A percentile compares a stretch with the other conserved stretches of the same genome.
Conservation (phyloP, 2,113 vertebrate genomes). For the Clinocottus analis region DNA sequence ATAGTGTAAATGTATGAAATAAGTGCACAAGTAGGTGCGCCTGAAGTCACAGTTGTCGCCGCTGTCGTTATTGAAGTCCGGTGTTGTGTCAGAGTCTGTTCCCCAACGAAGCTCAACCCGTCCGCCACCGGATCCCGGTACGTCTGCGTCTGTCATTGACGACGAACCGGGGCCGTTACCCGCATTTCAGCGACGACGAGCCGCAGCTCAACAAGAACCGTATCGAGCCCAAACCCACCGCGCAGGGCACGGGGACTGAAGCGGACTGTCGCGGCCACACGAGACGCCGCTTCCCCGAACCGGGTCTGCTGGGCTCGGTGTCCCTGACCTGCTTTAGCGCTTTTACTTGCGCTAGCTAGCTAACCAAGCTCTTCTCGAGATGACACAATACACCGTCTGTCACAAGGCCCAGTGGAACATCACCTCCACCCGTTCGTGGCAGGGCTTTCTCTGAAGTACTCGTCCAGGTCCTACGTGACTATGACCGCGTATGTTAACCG, state of each 20-base stretch:
- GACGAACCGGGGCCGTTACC: background rate
- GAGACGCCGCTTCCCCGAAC: accelerated
- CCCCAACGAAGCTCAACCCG: background rate
- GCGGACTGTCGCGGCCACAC: background rate
- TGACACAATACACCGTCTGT: background rate
- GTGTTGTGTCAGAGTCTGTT: conserved; percentile 40
- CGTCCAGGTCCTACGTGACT: background rate
- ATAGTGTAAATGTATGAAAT: background rate
- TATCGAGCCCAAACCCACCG: background rate
- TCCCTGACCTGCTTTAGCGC: conserved; percentile 19
- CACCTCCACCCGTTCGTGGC: background rate
- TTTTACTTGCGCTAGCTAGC: background rate
- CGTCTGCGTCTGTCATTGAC: too few species aligned
- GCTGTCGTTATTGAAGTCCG: conserved; percentile 44
- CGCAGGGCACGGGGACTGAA: background rate
- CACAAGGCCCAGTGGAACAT: background rate
- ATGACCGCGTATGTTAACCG: background rate
- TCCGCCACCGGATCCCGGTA: background rate
- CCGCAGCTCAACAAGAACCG: background rate
- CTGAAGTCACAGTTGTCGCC: conserved; percentile 48
- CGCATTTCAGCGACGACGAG: background rate
- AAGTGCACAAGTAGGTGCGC: conserved; percentile 21
- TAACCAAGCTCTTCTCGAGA: background rate
- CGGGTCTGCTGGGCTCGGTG: background rate
- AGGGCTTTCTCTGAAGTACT: background rate